phyloP scores from a whole-genome alignment of 2,888 invertebrate species.

The Pomacea canaliculata region DNA sequence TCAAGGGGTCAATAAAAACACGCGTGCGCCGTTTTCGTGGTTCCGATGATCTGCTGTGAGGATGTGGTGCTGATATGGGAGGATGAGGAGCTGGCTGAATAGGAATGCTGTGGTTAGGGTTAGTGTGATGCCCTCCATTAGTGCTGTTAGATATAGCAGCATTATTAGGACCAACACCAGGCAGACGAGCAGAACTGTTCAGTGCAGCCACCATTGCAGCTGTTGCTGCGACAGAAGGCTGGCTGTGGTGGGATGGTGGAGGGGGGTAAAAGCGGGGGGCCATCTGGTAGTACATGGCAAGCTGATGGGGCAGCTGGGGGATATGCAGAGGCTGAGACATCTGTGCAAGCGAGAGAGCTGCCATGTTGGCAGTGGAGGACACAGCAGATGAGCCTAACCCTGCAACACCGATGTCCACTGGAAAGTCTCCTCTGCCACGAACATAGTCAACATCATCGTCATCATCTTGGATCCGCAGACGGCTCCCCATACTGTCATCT shows the following conservation, averaged over 20 bases:
- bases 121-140: slow-evolving; percentile 20
- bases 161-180: slow-evolving; percentile 21
- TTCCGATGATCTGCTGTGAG: slow-evolving; percentile 26
- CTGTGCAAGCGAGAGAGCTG: slow-evolving; percentile 40
- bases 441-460: slow-evolving; percentile 13
- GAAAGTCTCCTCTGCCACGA: slow-evolving; percentile 3
- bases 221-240: slow-evolving; percentile 9
- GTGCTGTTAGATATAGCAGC: slow-evolving; percentile 26
- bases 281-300: slow-evolving; percentile 62
- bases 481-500: neutral
- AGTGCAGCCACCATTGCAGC: slow-evolving; percentile 25
- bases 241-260: slow-evolving; percentile 9
- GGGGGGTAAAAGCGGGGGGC: slow-evolving; percentile 57
- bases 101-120: slow-evolving; percentile 35
- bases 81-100: slow-evolving; percentile 31
- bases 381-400: neutral
- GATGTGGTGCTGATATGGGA: slow-evolving; percentile 24
- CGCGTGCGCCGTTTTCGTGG: slow-evolving; percentile 88
- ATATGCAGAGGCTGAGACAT: slow-evolving; percentile 51
- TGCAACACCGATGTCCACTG: slow-evolving; percentile 1
- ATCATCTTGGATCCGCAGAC: neutral
- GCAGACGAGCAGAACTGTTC: slow-evolving; percentile 18
- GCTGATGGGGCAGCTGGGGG: slow-evolving; percentile 58
- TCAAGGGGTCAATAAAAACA: slow-evolving; percentile 98
- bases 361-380: slow-evolving; percentile 37